Percentiles rank a stretch among this genome's conserved stretches.
Conservation (phyloP, 2,888 invertebrate genomes). For the Allacma fusca region DNA sequence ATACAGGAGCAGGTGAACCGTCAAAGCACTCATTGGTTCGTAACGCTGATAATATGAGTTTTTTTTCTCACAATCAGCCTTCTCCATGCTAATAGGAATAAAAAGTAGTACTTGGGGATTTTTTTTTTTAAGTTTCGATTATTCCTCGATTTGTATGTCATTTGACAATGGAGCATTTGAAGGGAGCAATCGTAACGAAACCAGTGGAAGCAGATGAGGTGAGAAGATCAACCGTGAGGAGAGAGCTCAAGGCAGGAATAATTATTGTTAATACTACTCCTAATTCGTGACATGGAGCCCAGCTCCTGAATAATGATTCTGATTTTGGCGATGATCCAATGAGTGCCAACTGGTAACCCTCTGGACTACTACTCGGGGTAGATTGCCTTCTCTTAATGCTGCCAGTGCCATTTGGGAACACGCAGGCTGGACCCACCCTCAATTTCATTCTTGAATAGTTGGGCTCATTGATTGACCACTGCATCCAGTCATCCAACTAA, state of each 20-base stretch:
- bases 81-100: too few relatives aligned
- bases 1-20: too few relatives aligned
- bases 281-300: conserved; percentile 11
- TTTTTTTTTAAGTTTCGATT: too few relatives aligned
- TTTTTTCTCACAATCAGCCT: too few relatives aligned
- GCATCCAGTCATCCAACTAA: conserved; percentile 19
- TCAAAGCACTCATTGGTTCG: too few relatives aligned
- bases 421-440: conserved; percentile 14
- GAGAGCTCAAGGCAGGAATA: conserved; percentile 14
- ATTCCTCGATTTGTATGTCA: too few relatives aligned
- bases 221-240: background rate
- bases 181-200: too few relatives aligned
- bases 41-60: too few relatives aligned
- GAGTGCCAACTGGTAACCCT: conserved; percentile 8
- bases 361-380: background rate
- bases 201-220: background rate
- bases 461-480: conserved; percentile 19
- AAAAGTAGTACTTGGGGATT: too few relatives aligned
- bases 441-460: conserved; percentile 22
- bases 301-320: conserved; percentile 22
- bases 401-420: background rate
- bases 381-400: background rate
- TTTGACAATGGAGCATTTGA: too few relatives aligned
- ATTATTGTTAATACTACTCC: conserved; percentile 12
- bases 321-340: conserved; percentile 26